Base-by-base conservation (phyloP, 2,888 invertebrate species). In the Epistrophe grossulariae region DNA sequence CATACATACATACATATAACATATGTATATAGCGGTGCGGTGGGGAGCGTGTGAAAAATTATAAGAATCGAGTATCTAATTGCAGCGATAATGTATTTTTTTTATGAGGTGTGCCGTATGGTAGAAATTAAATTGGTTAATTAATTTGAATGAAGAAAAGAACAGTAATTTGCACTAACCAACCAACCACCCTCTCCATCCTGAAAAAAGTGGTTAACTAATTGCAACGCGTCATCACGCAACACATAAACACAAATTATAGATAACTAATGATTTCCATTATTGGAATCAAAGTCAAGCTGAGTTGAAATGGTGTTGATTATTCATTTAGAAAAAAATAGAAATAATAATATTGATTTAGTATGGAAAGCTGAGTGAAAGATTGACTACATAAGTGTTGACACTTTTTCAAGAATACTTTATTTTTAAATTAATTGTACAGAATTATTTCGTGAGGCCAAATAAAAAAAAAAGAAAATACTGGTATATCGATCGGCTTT, bases 101-200 rank as follows among this genome's bases (percentile, higher is more conserved):
- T 87, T 87, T 87, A 87, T 83, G 83, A 83, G 87, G 87, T 87
- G 87, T 79, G 87, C 76, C 76, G 87, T 87, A 82, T 87, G 83
- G 66, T 79, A 79, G 83, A 79, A 72, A 83, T 79, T 83, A 83
- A 83, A 79, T 87, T 82, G 79, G 83, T 83, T 83, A 87, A 83
- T 87, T 87, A 83, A 87, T 87, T 87, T 87, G 79, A 79, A 66
- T 76, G 45, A 38, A 60, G 59, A 60, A 64, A 73, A 71, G 70
- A 70, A 43, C 71, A 71, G 79, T 72, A 28, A 87, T 87, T 79
- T 83, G 68, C 87, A 83, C 31, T 8, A 35, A 4, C 31, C 31
- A 31, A 31, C 31, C 31, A 8, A 35, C 35, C 35, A 35, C 9
- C 35, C 7, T 9, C 35, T 2, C 35, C 35, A 8, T 2, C 1